Conservation (phyloP, 2,888 invertebrate species). For the Heliconius hortense region DNA sequence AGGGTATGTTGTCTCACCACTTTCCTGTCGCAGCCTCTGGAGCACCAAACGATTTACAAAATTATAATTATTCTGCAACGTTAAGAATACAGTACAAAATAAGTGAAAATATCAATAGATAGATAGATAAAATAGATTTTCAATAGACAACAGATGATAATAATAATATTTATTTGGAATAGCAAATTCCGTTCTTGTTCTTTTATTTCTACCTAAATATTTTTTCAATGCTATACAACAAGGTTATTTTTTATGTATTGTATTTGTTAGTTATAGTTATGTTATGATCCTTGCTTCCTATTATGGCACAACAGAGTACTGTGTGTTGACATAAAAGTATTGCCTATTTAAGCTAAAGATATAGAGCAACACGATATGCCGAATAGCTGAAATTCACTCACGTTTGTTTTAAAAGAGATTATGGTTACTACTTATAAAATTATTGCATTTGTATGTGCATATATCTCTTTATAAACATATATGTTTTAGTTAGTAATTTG, state of each 20-base stretch:
- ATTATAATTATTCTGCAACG: slow-evolving; percentile 11
- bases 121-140: too few species aligned
- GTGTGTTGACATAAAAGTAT: slow-evolving; percentile 31
- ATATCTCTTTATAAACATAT: not conserved
- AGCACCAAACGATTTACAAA: slow-evolving; percentile 28
- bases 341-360: slow-evolving; percentile 35
- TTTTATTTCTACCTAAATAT: too few species aligned
- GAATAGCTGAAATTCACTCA: slow-evolving; percentile 31
- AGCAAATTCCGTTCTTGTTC: too few species aligned
- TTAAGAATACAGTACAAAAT: not conserved
- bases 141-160: too few species aligned
- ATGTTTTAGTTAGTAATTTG: not conserved
- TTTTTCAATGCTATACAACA: not conserved
- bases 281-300: slow-evolving; percentile 14
- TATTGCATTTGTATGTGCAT: not conserved
- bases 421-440: not conserved
- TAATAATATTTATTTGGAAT: too few species aligned
- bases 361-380: slow-evolving; percentile 37
- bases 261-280: slow-evolving; percentile 10
- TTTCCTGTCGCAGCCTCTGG: slow-evolving; percentile 35
- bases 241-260: not conserved
- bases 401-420: slow-evolving; percentile 31
- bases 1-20: slow-evolving; percentile 51
- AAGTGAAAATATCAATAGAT: too few species aligned
- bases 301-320: slow-evolving; percentile 18